These are phyloP conservation scores for Alsophila aescularia DNA, from an alignment of 2,888 invertebrate species.

Conservation along the genomic window DNA sequence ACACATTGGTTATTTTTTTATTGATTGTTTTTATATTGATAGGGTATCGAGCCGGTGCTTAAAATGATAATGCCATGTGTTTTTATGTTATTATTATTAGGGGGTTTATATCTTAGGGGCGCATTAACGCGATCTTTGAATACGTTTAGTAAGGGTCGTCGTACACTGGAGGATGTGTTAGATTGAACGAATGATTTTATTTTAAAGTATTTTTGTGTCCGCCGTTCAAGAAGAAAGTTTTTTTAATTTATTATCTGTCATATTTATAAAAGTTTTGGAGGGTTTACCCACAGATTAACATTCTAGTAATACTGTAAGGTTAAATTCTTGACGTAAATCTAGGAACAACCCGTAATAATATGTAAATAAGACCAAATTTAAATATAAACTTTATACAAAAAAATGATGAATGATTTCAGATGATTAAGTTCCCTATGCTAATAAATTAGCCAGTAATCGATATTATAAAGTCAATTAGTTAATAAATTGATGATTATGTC, in stretches of 20 bases:
- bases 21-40: constrained; percentile 68
- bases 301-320: constrained; percentile 6
- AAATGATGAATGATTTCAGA: constrained; percentile 27
- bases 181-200: constrained; percentile 29
- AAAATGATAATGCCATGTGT: constrained; percentile 43
- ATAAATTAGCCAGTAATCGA: constrained; percentile 30
- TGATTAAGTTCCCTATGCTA: constrained; percentile 33
- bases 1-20: neutral
- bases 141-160: constrained; percentile 53
- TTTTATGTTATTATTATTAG: constrained; percentile 56
- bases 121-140: constrained; percentile 51
- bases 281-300: neutral
- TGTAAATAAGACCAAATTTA: constrained; percentile 15
- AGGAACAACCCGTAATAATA: constrained; percentile 1
- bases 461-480: constrained; percentile 32
- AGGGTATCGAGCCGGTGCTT: constrained; percentile 63
- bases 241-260: too few relatives aligned
- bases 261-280: neutral
- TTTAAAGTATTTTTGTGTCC: too few relatives aligned
- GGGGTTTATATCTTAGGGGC: constrained; percentile 27
- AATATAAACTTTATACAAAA: constrained; percentile 18
- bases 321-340: constrained; percentile 9
- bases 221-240: too few relatives aligned
- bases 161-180: constrained; percentile 40
- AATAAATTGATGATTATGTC: constrained; percentile 41